Percentiles rank a stretch among this genome's conserved stretches.
phyloP scores from a whole-genome alignment of 2,113 vertebrate genomes.

The Danionella cerebrum region DNA sequence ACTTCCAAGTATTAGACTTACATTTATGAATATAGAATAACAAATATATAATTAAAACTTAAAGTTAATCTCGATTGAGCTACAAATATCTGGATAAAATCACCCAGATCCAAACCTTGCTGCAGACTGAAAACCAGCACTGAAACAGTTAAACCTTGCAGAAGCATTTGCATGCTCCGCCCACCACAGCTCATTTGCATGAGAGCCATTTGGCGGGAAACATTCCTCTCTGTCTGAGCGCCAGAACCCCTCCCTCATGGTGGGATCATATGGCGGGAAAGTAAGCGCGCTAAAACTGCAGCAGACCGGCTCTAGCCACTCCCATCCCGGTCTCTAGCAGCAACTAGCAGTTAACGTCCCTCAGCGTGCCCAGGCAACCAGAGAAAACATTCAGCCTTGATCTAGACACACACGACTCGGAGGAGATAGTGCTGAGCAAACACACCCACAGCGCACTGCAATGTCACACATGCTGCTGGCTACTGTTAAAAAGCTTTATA shows the following conservation, averaged over 20 bases:
- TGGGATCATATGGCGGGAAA: slow-evolving; percentile 42
- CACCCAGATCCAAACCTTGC: no score
- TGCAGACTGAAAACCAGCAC: background rate
- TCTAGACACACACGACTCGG: background rate
- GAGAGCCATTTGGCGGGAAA: slow-evolving; percentile 38
- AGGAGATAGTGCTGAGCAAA: background rate
- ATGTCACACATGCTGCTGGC: background rate
- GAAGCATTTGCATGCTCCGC: background rate
- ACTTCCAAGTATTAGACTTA: no score
- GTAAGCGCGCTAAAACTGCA: slow-evolving; percentile 34
- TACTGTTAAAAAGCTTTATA: no score
- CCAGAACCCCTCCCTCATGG: slow-evolving; percentile 25
- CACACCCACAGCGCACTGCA: background rate
- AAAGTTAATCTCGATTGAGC: no score
- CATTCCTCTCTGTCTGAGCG: slow-evolving; percentile 17
- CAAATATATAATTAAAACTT: no score
- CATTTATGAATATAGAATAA: no score
- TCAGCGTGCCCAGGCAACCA: slow-evolving; percentile 24
- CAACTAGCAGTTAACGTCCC: slow-evolving; percentile 8
- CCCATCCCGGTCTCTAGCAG: slow-evolving; percentile 24
- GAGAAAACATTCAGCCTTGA: slow-evolving; percentile 21
- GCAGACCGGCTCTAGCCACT: slow-evolving; percentile 24
- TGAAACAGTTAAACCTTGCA: slow-evolving; percentile 27
- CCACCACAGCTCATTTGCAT: slow-evolving; percentile 31
- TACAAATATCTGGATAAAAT: no score